These are phyloP conservation scores for Oeneis ivallda DNA, from an alignment of 2,888 invertebrate genomes.

Conservation along the genomic window DNA sequence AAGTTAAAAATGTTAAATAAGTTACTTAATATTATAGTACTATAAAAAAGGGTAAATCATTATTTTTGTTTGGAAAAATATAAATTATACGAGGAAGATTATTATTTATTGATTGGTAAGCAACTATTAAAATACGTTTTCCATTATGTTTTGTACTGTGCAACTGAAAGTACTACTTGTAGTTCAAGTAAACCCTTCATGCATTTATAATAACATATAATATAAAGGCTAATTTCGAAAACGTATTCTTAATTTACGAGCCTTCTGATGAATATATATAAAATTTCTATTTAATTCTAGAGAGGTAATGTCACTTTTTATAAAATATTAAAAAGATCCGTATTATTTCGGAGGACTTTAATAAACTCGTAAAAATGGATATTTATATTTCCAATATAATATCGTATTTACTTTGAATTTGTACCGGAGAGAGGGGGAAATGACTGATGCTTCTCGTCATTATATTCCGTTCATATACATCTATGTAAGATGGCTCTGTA, in stretches of 20 bases:
- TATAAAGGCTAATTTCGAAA: constrained; percentile 42
- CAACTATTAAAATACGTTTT: constrained; percentile 34
- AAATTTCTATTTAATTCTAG: constrained; percentile 69
- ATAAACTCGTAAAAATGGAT: constrained; percentile 59
- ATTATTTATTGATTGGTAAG: constrained; percentile 29
- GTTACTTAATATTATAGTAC: constrained; percentile 28
- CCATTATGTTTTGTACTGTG: constrained; percentile 40
- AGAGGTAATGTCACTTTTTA: constrained; percentile 65
- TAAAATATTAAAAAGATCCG: constrained; percentile 51
- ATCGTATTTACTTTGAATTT: constrained; percentile 64
- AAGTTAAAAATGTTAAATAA: constrained; percentile 35
- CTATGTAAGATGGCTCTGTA: constrained; percentile 74
- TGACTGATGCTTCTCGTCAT: constrained; percentile 52
- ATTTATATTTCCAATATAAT: constrained; percentile 63
- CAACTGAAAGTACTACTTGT: constrained; percentile 41
- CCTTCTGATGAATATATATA: constrained; percentile 61
- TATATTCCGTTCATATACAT: constrained; percentile 59
- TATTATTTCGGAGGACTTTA: constrained; percentile 64
- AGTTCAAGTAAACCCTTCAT: constrained; percentile 34
- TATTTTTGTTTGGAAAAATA: constrained; percentile 29
- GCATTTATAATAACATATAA: constrained; percentile 32
- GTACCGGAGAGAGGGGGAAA: constrained; percentile 66
- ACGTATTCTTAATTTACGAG: constrained; percentile 52
- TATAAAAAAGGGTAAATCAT: constrained; percentile 36
- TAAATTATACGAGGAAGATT: constrained; percentile 29